Conservation (phyloP, 2,888 invertebrate species). For the Tipula helvola region DNA sequence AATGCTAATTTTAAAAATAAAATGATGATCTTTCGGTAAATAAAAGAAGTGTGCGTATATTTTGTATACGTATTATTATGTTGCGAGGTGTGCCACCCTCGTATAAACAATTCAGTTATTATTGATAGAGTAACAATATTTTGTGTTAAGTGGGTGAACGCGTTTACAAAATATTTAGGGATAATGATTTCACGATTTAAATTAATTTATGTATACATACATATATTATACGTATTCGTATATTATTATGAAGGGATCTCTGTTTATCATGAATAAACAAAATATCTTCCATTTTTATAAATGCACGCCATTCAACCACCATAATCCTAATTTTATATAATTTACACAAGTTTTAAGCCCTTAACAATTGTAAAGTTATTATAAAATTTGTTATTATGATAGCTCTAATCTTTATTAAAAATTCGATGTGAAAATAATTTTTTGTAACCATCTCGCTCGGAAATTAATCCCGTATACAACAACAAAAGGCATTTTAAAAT, state of each 20-base stretch:
- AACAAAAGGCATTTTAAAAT: no score
- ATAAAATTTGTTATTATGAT: background rate
- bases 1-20: background rate
- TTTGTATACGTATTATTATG: background rate
- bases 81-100: background rate
- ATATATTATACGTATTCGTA: background rate
- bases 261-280: background rate
- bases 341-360: background rate
- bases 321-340: background rate
- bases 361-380: background rate
- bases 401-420: no score
- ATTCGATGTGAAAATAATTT: no score
- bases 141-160: background rate
- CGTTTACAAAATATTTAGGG: background rate
- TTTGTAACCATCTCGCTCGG: no score
- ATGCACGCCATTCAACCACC: background rate
- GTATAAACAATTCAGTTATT: background rate
- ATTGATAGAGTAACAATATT: background rate
- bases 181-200: background rate
- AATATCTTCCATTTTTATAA: background rate
- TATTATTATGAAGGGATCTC: background rate
- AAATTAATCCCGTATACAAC: no score
- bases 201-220: background rate
- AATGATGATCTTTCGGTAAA: background rate
- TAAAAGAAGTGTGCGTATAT: background rate